phyloP scores from a whole-genome alignment of 2,113 vertebrate species.

The Anguilla japonica region DNA sequence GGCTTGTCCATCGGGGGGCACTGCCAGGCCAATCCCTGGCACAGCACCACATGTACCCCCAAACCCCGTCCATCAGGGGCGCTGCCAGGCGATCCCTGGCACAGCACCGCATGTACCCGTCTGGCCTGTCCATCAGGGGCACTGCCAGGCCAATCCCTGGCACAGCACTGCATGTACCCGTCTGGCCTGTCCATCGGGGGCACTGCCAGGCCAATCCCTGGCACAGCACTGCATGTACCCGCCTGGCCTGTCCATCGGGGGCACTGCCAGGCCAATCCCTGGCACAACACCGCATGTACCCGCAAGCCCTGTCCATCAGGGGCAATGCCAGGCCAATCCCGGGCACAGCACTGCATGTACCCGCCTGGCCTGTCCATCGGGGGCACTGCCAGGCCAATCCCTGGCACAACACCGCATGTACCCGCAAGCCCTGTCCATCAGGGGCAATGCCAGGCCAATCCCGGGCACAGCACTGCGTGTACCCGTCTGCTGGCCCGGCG shows the following conservation, averaged over 20 bases:
- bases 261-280: background rate
- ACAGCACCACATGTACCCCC: too few species aligned
- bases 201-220: background rate
- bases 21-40: too few species aligned
- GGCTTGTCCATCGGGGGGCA: too few species aligned
- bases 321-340: background rate
- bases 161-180: too few species aligned
- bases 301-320: background rate
- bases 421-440: background rate
- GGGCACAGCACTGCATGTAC: background rate
- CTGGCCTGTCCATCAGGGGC: too few species aligned
- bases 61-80: too few species aligned
- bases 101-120: too few species aligned
- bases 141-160: too few species aligned
- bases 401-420: conserved; percentile 1
- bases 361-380: background rate
- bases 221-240: background rate
- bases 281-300: background rate
- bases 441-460: background rate
- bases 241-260: background rate
- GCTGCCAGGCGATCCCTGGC: too few species aligned
- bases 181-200: background rate
- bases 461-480: background rate
- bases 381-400: background rate
- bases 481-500: background rate